Evolutionary conservation across 2,797 vertebrate genomes (phyloP), one percentile per base, ranked within the genome.

Genomic region (Megalops cyprinoides): DNA sequence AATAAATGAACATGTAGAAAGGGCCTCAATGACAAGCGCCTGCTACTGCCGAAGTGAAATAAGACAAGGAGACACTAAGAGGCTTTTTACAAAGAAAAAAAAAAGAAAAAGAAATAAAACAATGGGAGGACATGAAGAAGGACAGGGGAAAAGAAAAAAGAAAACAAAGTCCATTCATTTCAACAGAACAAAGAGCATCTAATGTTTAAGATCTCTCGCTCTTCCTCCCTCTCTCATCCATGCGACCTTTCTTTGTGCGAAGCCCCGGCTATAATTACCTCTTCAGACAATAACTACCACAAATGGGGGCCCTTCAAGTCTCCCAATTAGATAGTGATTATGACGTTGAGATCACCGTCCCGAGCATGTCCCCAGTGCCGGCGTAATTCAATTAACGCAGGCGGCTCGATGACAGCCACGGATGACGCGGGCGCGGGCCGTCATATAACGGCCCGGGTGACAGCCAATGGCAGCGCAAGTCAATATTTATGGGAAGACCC

Each of bases 351-450:
- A 53, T 77, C 74, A 81, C 78, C 77, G 79, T 80, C 58, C 48
- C 18, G 80, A 85, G 49, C 67, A 65, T 71, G 62, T 48, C n/a
- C n/a, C n/a, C n/a, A 49, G 81, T 82, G 86, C 83, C 82, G 49
- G 82, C 78, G 49, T 83, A 86, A 90, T 87, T 84, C 73, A 87
- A 90, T 89, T 86, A 87, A 62, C 6, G 5, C 78, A 76, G 34
- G 60, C 0, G 10, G 0, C 25, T 0, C 10, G 31, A 15, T 15
- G 31, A 31, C 28, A 2, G 53, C 53, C 3, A 10, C 4, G 60
- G 12, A 62, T 15, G 60, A 28, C 28, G 5, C 14, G 34, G 28
- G 9, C 28, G 34, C 34, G 10, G 8, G n/a, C n/a, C 60, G 1
- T 6, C 3, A 4, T 10, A 65, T 28, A 31, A 53, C 42, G 79